Evolutionary conservation across 1,140 invertebrate species (phyloP).

Genomic region (Andricus grossulariae): DNA sequence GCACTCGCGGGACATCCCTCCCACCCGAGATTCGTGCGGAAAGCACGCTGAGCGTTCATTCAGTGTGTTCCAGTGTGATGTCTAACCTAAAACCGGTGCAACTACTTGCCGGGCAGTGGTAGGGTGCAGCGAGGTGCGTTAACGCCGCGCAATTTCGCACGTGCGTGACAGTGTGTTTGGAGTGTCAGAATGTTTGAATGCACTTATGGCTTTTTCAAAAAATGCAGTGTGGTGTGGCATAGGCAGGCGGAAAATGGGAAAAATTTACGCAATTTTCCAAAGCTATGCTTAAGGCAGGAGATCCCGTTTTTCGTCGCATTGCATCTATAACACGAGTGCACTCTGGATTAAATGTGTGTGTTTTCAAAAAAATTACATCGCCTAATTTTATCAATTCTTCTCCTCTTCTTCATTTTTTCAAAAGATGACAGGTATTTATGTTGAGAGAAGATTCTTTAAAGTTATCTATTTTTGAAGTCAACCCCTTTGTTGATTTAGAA

Average conservation of each 20-base stretch:
- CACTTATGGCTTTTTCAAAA: neutral
- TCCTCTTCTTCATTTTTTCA: neutral
- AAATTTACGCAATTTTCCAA: neutral
- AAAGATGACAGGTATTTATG: constrained; percentile 11
- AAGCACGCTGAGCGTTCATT: constrained; percentile 22
- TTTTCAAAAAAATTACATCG: neutral
- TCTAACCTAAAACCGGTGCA: neutral
- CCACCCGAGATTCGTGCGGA: constrained; percentile 4
- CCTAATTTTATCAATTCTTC: neutral
- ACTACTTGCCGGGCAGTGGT: constrained; percentile 10
- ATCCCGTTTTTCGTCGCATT: neutral
- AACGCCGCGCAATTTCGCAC: constrained; percentile 12
- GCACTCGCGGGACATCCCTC: constrained; percentile 11
- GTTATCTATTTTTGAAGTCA: too few species aligned
- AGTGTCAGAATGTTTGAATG: constrained; percentile 12
- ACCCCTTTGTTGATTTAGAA: too few species aligned
- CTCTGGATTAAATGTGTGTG: constrained; percentile 21
- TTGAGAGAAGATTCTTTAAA: too few species aligned
- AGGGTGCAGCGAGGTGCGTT: constrained; percentile 2
- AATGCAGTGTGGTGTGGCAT: neutral
- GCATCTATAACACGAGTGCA: constrained; percentile 22
- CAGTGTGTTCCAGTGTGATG: constrained; percentile 8
- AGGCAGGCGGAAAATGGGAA: neutral
- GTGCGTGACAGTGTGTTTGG: constrained; percentile 9
- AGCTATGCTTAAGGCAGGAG: neutral